Evolutionary conservation across 2,888 invertebrate genomes (phyloP).

Genomic region (Epinotia brunnichana): DNA sequence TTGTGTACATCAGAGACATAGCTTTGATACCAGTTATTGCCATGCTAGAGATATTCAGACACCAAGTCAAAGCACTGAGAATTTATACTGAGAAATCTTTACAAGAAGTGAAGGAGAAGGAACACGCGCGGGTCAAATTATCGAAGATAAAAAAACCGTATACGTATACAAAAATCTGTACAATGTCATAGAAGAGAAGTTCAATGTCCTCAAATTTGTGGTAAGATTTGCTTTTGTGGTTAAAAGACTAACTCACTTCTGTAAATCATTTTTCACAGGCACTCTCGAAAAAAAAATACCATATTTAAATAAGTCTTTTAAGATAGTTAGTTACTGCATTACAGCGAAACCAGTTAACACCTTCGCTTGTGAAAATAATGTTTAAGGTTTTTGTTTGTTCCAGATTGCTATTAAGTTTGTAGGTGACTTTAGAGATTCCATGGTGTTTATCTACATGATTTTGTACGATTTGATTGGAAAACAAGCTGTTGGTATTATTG

Average conservation of each 20-base stretch:
- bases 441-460: conserved; percentile 4
- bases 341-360: too few relatives aligned
- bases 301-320: too few relatives aligned
- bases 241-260: neutral
- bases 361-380: neutral
- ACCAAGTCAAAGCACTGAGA: conserved; percentile 5
- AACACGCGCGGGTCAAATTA: neutral
- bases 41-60: conserved; percentile 21
- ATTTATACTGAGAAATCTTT: conserved; percentile 1
- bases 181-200: conserved; percentile 13
- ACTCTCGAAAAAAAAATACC: too few relatives aligned
- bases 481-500: neutral
- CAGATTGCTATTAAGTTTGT: conserved; percentile 14
- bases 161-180: conserved; percentile 18
- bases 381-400: neutral
- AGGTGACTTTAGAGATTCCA: neutral
- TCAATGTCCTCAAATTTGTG: conserved; percentile 6
- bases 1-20: conserved; percentile 8
- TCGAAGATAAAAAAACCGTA: conserved; percentile 17
- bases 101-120: neutral
- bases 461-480: conserved; percentile 9
- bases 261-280: too few relatives aligned
- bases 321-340: too few relatives aligned
- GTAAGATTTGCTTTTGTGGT: conserved; percentile 6
- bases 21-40: conserved; percentile 16